Percentiles rank a stretch among this genome's conserved stretches.
Conservation (phyloP, 2,888 invertebrate genomes). For the Acanthosoma haemorrhoidale region DNA sequence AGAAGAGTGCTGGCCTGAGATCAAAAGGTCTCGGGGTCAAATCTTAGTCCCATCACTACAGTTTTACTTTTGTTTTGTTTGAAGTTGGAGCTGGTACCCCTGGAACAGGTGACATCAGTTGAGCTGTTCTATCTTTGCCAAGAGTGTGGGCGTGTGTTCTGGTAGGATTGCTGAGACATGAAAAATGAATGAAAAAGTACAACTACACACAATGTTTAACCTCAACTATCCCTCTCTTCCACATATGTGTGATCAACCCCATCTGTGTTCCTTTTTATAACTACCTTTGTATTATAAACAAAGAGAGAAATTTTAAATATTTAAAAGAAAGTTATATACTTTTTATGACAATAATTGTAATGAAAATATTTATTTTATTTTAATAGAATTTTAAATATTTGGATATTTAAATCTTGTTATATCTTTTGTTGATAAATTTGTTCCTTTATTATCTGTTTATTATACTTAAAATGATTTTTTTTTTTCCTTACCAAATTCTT, state of each 20-base stretch:
- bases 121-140: background rate
- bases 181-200: background rate
- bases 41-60: too few relatives aligned
- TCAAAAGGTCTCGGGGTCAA: too few relatives aligned
- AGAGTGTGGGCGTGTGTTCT: background rate
- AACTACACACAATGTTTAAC: background rate
- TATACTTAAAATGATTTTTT: too few relatives aligned
- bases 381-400: background rate
- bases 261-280: constrained; percentile 10
- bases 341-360: background rate
- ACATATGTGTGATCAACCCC: background rate
- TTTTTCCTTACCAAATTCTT: too few relatives aligned
- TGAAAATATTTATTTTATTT: background rate
- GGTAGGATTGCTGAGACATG: background rate
- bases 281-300: background rate
- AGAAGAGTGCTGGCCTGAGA: too few relatives aligned
- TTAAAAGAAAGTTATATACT: background rate
- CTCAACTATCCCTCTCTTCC: background rate
- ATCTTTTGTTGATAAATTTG: background rate
- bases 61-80: too few relatives aligned
- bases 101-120: background rate
- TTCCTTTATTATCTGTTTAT: background rate
- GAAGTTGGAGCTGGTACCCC: background rate
- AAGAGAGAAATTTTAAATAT: background rate
- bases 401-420: background rate